phyloP scores from a whole-genome alignment of 2,797 vertebrate species.

The Enteromius afrohamiltoni region DNA sequence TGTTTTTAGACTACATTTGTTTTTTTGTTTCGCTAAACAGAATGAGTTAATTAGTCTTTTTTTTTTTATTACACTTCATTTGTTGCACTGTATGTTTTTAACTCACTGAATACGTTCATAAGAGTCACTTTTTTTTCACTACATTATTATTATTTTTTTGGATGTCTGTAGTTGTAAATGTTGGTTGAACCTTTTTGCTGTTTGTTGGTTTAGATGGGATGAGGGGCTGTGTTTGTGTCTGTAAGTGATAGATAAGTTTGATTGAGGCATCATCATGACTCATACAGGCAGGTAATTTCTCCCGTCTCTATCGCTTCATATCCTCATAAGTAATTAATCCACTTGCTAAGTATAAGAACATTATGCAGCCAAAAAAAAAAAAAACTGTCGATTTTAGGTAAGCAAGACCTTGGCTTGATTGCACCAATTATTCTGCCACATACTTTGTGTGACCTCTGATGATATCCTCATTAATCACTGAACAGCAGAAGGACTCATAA shows the following conservation, averaged over 20 bases:
- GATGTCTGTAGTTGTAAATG: not conserved
- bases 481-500: slow-evolving; percentile 40
- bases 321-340: slow-evolving; percentile 59
- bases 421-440: slow-evolving; percentile 65
- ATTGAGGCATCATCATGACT: slow-evolving; percentile 26
- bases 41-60: not conserved
- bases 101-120: too few relatives aligned
- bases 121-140: too few relatives aligned
- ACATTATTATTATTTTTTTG: too few relatives aligned
- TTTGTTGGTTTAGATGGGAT: not conserved
- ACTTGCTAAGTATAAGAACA: slow-evolving; percentile 52
- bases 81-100: too few relatives aligned
- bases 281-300: slow-evolving; percentile 5
- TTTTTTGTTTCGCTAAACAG: not conserved
- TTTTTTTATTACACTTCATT: too few relatives aligned
- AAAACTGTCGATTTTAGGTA: slow-evolving; percentile 57
- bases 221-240: not conserved
- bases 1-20: not conserved
- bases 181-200: not conserved
- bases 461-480: slow-evolving; percentile 65
- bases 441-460: slow-evolving; percentile 59
- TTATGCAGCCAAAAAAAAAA: slow-evolving; percentile 28
- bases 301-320: not conserved
- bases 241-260: slow-evolving; percentile 6
- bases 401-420: slow-evolving; percentile 57